Evolutionary conservation across 2,888 invertebrate species (phyloP).

Genomic region (Drosophila borealis): DNA sequence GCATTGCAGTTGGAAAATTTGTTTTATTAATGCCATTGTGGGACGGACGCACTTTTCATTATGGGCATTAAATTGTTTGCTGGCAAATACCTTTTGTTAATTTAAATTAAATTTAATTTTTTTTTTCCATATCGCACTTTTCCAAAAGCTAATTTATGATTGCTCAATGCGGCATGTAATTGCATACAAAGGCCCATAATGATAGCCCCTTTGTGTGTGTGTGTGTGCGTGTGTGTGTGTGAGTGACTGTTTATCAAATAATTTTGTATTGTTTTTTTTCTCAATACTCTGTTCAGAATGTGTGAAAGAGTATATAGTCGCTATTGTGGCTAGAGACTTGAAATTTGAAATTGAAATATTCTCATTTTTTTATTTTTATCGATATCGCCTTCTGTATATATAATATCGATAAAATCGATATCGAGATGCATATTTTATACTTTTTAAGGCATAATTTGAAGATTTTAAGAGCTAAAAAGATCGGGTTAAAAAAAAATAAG

Average conservation of each 20-base stretch:
- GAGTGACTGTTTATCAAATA: conserved; percentile 31
- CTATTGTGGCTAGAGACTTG: too few species aligned
- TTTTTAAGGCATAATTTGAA: too few species aligned
- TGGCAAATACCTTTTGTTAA: conserved; percentile 69
- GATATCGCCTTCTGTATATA: too few species aligned
- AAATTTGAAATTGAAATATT: too few species aligned
- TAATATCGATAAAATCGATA: too few species aligned
- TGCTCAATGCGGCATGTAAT: conserved; percentile 79
- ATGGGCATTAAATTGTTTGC: conserved; percentile 66
- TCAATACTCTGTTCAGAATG: background rate
- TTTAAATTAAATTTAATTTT: conserved; percentile 71
- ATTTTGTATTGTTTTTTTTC: conserved; percentile 45
- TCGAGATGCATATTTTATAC: too few species aligned
- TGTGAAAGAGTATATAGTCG: background rate
- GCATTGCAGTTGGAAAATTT: conserved; percentile 52
- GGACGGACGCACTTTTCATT: conserved; percentile 53
- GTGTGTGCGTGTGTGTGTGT: conserved; percentile 22
- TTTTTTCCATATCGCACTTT: conserved; percentile 39
- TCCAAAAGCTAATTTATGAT: conserved; percentile 78
- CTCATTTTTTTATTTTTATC: too few species aligned
- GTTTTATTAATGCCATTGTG: conserved; percentile 63
- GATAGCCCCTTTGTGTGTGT: conserved; percentile 34
- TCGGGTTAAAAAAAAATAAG: too few species aligned
- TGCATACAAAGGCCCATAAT: conserved; percentile 78
- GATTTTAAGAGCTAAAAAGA: too few species aligned